Evolutionary conservation across 2,797 vertebrate species (phyloP).

Genomic region (Crocodylus rhombifer): DNA sequence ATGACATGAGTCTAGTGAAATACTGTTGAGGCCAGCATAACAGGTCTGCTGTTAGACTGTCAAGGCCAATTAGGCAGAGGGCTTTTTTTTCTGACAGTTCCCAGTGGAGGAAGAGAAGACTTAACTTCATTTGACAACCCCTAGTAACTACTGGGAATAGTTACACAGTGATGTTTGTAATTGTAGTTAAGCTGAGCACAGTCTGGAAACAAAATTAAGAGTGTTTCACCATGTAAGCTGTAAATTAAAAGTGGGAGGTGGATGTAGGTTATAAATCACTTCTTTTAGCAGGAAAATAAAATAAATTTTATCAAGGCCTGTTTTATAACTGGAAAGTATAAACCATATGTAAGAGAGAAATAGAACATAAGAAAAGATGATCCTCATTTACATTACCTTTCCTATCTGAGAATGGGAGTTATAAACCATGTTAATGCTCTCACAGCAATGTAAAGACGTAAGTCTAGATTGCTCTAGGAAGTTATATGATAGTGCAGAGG

Average conservation of each 20-base stretch:
- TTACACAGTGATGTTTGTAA: background rate
- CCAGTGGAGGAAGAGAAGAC: slow-evolving; percentile 49
- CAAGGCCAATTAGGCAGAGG: slow-evolving; percentile 49
- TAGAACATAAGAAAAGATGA: background rate
- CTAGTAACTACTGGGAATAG: background rate
- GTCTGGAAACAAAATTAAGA: background rate
- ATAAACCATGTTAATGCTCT: background rate
- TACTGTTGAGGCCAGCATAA: slow-evolving; percentile 18
- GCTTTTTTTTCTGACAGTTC: background rate
- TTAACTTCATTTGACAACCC: slow-evolving; percentile 28
- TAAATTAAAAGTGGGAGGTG: background rate
- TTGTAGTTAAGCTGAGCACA: background rate
- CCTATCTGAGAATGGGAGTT: background rate
- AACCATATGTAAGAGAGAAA: background rate
- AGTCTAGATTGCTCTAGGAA: background rate
- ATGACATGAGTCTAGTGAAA: slow-evolving; percentile 25
- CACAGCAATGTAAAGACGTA: background rate
- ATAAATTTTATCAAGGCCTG: background rate
- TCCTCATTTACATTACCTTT: background rate
- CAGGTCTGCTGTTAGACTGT: slow-evolving; percentile 38
- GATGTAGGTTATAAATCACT: background rate
- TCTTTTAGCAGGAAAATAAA: background rate
- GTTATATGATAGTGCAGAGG: background rate
- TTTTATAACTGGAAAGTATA: background rate
- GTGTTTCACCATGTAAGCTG: background rate